Evolutionary conservation across 1,140 invertebrate species (phyloP), one percentile per base, ranked within the genome.

Genomic region (Heliconius nattereri): DNA sequence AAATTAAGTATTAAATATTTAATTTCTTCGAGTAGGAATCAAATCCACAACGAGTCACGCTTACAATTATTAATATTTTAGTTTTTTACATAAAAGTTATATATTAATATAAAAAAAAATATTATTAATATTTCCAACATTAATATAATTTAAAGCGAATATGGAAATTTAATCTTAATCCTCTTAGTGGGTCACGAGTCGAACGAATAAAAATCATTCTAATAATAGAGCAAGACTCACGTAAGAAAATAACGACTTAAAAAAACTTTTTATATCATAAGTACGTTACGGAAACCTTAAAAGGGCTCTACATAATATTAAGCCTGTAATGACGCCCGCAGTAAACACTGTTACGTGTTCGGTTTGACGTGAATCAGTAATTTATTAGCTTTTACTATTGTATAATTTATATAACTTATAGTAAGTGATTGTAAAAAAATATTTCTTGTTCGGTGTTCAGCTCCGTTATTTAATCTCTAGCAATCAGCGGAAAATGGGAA

Each of bases 201-300:
- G 26, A 66, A 66, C 60, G 60, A 66, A 66, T 66, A 1, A 66
- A 66, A 16, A 29, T 66, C 8, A 7, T 66, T 9, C 26, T 29
- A 66, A 29, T 66, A 66, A 66, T 66, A 66, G 60, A 66, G 23
- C 60, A 29, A 66, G 60, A 13, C 0, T 66, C 1, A 26, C 26
- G 60, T 66, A 66, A 29, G 60, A 66, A 66, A 66, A 66, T 66
- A 75, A 52, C 26, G 19, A 75, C 74, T 75, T 66, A 75, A 75
- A 57, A 13, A 66, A 70, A 19, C 32, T 3, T 35, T 75, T 66
- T 66, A 66, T 66, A 66, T 66, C 60, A 16, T 75, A 75, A 75
- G 74, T 75, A 75, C 74, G 37, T 75, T 75, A 75, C 35, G 35
- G 74, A 75, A 75, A 66, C 74, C 74, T 75, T 75, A 75, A 75